Base-by-base conservation (phyloP, 2,113 vertebrate genomes). In the Sinocyclocheilus rhinocerous region DNA sequence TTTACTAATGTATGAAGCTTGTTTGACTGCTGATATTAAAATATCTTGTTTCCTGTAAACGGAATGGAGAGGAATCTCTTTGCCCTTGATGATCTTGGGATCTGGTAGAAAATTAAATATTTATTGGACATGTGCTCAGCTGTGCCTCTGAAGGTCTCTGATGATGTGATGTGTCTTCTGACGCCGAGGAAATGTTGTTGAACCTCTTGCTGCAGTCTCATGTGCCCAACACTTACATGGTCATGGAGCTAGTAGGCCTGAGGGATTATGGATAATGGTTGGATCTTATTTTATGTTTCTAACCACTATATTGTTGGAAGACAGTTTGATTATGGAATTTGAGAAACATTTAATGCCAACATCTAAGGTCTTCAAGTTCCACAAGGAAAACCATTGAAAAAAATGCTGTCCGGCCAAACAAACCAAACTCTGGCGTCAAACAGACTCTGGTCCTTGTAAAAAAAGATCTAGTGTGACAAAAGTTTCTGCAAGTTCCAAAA, bases 201-300 rank as follows among this genome's bases (percentile, higher is more conserved):
- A 4, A 22, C 18, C 20, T 78, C 76, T 18, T 78, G 26, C 9
- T 36, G 15, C 48, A 42, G n/a, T 29, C 75, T 52, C 48, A 52
- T 29, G 24, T 52, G 75, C 18, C 45, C 75, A 76, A n/a, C 45
- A 76, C 15, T 76, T 76, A 52, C 75, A 29, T 67, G 63, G 24
- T 76, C 18, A 33, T 33, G 26, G 52, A 57, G 50, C 50, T 78
- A 11, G 16, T 36, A 57, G 50, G 9, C 29, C 76, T 57, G 76
- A 33, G 29, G 76, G 9, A 78, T 36, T 12, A 29, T 29, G n/a
- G 24, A 52, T 15, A n/a, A 7, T 11, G 20, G 10, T 15, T 45
- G 42, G 42, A 45, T 45, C 39, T 75, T 48, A n/a, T 75, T 75
- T 75, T 6, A 48, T 75, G 22, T 24, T 42, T 75, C 72, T 24